These are phyloP conservation scores for Sminthurides bifidus DNA, from an alignment of 1,140 invertebrate species.

Conservation along the genomic window DNA sequence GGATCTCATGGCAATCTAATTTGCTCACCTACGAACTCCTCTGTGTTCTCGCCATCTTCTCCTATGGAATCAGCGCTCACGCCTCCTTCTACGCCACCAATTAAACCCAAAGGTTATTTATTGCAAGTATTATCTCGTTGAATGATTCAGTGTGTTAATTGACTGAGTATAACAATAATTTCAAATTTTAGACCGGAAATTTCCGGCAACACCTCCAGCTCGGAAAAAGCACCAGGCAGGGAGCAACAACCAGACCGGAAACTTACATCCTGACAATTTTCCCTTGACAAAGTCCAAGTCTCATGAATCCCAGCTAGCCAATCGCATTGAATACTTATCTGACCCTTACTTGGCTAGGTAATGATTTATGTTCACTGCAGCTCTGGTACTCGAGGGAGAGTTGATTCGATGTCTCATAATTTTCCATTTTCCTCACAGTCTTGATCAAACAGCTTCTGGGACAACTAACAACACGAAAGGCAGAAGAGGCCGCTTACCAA, in stretches of 20 bases:
- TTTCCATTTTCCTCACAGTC: conserved; percentile 10
- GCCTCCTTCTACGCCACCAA: conserved; percentile 52
- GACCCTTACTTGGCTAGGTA: conserved; percentile 29
- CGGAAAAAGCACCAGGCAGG: conserved; percentile 50
- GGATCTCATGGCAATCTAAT: conserved; percentile 25
- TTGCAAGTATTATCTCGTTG: background rate
- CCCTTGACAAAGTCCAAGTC: conserved; percentile 80
- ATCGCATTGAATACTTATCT: conserved; percentile 42
- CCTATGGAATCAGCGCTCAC: conserved; percentile 37
- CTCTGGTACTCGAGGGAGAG: background rate
- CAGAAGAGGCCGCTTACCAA: conserved; percentile 50
- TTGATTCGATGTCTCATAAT: background rate
- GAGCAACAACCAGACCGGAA: conserved; percentile 37
- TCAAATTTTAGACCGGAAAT: conserved; percentile 37
- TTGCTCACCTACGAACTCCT: conserved; percentile 35
- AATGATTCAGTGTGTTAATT: background rate
- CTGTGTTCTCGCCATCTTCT: conserved; percentile 33
- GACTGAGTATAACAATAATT: background rate
- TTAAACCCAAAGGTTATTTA: conserved; percentile 35
- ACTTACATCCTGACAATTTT: conserved; percentile 44
- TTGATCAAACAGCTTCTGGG: conserved; percentile 26
- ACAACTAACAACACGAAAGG: no score
- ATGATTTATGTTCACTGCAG: no score
- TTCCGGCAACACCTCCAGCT: conserved; percentile 66
- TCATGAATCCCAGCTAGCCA: conserved; percentile 76